Percentiles rank a stretch among this genome's conserved stretches.
Conservation (phyloP, 2,888 invertebrate species). For the Graphium colonna region DNA sequence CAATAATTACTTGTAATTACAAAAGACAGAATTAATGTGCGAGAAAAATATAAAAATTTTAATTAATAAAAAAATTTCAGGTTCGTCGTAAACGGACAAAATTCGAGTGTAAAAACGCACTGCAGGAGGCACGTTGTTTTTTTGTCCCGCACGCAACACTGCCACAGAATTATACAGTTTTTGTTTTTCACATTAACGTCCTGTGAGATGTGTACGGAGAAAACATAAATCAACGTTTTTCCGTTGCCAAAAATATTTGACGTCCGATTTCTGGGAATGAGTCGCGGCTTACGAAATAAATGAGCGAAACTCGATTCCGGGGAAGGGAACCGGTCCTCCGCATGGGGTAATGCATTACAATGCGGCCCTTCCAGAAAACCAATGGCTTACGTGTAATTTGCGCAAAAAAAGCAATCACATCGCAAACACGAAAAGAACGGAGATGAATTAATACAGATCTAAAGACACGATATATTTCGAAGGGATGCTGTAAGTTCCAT, state of each 20-base stretch:
- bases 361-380: slow-evolving; percentile 9
- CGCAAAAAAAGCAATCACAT: slow-evolving; percentile 5
- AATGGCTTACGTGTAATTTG: slow-evolving; percentile 14
- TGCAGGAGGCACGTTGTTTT: too few species aligned
- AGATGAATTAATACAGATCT: not conserved
- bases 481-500: too few species aligned
- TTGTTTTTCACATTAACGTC: not conserved
- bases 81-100: too few species aligned
- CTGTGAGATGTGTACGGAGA: not conserved
- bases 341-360: slow-evolving; percentile 25
- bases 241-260: slow-evolving; percentile 18
- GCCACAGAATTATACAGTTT: not conserved
- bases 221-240: slow-evolving; percentile 16
- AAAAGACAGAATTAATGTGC: too few species aligned
- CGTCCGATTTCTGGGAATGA: slow-evolving; percentile 14
- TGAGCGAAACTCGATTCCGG: slow-evolving; percentile 19
- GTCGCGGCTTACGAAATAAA: slow-evolving; percentile 17
- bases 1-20: too few species aligned
- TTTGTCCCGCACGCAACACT: not conserved
- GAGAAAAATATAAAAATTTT: too few species aligned
- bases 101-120: too few species aligned
- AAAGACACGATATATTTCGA: too few species aligned
- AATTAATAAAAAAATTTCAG: too few species aligned
- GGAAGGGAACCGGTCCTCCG: slow-evolving; percentile 23
- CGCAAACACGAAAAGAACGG: not conserved